These are phyloP conservation scores for Spea bombifrons DNA, from an alignment of 2,113 vertebrate species.

Conservation along the genomic window DNA sequence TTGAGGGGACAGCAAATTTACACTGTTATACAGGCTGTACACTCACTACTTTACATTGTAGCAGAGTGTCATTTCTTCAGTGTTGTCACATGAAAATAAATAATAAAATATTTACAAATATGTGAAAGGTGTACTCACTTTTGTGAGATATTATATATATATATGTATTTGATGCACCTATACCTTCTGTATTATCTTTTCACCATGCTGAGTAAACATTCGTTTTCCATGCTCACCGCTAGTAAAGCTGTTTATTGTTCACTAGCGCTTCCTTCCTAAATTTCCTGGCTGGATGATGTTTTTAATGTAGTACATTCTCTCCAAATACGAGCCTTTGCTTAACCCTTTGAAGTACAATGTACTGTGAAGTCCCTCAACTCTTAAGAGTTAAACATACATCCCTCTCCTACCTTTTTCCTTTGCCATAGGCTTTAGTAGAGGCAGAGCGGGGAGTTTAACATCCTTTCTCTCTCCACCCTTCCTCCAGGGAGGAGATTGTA, in stretches of 20 bases:
- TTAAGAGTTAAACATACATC: not conserved
- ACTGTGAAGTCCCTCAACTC: not conserved
- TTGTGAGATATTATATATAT: too few species aligned
- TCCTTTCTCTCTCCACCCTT: conserved; percentile 47
- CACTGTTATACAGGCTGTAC: too few species aligned
- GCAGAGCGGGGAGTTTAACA: conserved; percentile 41
- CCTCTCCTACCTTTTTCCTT: conserved; percentile 21
- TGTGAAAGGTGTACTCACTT: too few species aligned
- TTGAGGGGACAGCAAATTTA: too few species aligned
- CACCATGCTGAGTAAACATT: too few species aligned
- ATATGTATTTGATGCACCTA: too few species aligned
- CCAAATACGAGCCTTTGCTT: not conserved
- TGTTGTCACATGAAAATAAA: too few species aligned
- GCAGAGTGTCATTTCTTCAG: too few species aligned
- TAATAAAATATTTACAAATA: too few species aligned
- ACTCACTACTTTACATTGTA: too few species aligned
- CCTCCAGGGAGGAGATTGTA: conserved; percentile 46
- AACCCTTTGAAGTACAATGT: not conserved
- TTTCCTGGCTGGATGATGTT: conserved; percentile 21
- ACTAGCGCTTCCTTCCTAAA: conserved; percentile 25
- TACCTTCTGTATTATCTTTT: too few species aligned
- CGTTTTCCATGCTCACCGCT: not conserved
- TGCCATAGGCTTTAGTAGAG: conserved; percentile 25
- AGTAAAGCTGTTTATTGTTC: not conserved
- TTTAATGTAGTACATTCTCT: not conserved